These are phyloP conservation scores for Gracilinanus agilis DNA, from an alignment of 2,113 vertebrate species.

Conservation along the genomic window DNA sequence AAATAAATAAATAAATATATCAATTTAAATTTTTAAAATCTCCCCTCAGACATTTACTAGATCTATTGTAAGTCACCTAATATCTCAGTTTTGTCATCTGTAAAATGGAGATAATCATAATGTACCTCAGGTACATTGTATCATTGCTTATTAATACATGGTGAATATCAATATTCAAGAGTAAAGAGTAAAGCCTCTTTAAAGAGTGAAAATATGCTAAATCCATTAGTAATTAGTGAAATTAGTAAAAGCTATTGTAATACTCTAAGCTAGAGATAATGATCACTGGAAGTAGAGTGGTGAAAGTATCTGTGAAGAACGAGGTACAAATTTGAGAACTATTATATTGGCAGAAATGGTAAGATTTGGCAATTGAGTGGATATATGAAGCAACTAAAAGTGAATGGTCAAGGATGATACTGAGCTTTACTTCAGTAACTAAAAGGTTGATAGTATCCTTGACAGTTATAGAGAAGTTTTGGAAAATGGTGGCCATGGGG, in stretches of 20 bases:
- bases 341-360: not conserved
- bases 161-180: too few relatives aligned
- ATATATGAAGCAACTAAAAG: not conserved
- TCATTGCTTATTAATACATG: too few relatives aligned
- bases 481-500: not conserved
- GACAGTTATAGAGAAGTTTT: not conserved
- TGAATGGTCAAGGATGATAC: not conserved
- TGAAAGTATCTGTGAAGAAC: not conserved
- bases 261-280: not conserved
- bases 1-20: too few relatives aligned
- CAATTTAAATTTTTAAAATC: too few relatives aligned
- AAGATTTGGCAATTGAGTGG: not conserved
- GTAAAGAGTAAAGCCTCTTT: too few relatives aligned
- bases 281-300: not conserved
- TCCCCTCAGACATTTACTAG: too few relatives aligned
- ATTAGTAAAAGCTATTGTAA: not conserved
- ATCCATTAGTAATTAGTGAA: too few relatives aligned
- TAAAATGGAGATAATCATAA: too few relatives aligned
- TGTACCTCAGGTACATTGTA: too few relatives aligned
- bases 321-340: not conserved
- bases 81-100: too few relatives aligned
- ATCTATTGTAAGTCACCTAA: too few relatives aligned
- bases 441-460: not conserved
- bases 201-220: too few relatives aligned
- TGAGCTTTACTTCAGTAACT: not conserved